A percentile compares a stretch with the other conserved stretches of the same genome.
phyloP scores from a whole-genome alignment of 2,113 vertebrate species.

The Marcusenius ussheri region DNA sequence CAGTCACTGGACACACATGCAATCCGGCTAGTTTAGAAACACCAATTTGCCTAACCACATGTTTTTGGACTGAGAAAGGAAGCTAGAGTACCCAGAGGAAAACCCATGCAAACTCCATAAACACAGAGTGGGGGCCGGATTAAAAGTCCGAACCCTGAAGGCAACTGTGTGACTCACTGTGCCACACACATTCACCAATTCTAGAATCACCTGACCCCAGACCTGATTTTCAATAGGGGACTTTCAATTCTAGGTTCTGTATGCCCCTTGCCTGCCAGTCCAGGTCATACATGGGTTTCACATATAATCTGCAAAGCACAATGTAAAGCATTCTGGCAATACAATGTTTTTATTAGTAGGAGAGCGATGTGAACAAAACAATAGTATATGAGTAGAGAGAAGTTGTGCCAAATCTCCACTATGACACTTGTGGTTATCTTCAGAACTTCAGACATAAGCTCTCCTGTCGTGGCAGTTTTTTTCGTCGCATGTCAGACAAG shows the following conservation, averaged over 20 bases:
- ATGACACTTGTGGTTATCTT: neutral
- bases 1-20: neutral
- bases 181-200: neutral
- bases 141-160: neutral
- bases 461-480: neutral
- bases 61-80: neutral
- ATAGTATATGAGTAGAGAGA: neutral
- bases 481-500: neutral
- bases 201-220: neutral
- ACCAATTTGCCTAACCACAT: conserved; percentile 8
- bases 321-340: neutral
- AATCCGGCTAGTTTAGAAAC: neutral
- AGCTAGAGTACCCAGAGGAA: neutral
- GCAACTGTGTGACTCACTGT: neutral
- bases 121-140: neutral
- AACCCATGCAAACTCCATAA: conserved; percentile 3
- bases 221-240: neutral
- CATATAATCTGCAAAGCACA: neutral
- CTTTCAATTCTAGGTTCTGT: neutral
- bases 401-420: neutral
- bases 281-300: neutral
- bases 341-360: neutral
- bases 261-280: neutral
- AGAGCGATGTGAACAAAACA: neutral
- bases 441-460: neutral